Conservation (phyloP, 2,113 vertebrate genomes). For the Odocoileus virginianus region DNA sequence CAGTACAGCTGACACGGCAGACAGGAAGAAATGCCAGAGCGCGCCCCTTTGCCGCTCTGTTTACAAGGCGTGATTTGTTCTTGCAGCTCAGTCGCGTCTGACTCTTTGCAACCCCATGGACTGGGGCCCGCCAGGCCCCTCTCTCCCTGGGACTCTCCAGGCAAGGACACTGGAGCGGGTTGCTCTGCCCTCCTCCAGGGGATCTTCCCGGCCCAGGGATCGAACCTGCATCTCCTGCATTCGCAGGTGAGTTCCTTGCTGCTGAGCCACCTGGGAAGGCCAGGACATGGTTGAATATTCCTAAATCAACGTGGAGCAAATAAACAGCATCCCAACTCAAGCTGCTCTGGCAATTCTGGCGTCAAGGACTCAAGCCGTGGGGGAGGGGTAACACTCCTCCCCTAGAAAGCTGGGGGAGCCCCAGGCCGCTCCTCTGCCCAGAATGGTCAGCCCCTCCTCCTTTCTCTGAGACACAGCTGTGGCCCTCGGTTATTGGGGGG, state of each 20-base stretch:
- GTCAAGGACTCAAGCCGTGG: not conserved
- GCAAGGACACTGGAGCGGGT: not conserved
- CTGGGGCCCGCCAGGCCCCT: not conserved
- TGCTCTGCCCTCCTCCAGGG: not conserved
- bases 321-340: not conserved
- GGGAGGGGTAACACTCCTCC: not conserved
- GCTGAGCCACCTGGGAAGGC: not conserved
- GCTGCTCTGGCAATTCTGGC: not conserved
- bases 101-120: not conserved
- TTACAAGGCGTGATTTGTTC: rapidly evolving
- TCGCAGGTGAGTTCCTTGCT: not conserved
- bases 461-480: not conserved
- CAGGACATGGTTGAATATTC: not conserved
- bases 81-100: rapidly evolving
- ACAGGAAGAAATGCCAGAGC: not conserved
- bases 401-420: not conserved
- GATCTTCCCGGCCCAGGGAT: not conserved
- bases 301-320: not conserved
- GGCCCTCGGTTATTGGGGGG: rapidly evolving
- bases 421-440: not conserved
- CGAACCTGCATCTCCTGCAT: not conserved
- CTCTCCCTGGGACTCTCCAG: not conserved
- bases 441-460: not conserved
- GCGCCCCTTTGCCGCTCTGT: not conserved
- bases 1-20: not conserved